These are phyloP conservation scores for Pocota personata DNA, from an alignment of 2,888 invertebrate species.

Conservation along the genomic window DNA sequence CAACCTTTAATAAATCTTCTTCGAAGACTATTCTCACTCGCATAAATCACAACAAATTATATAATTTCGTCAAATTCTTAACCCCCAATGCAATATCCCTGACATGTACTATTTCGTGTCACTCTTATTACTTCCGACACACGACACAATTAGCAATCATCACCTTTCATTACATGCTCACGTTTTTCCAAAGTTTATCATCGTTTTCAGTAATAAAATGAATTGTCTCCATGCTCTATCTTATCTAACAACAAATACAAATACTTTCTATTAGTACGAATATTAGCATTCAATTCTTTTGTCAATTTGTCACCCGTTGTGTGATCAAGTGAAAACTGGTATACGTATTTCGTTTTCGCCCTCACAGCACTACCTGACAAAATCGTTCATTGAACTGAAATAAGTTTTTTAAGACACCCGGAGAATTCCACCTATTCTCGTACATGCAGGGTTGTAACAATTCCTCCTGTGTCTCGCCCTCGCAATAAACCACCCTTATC, in stretches of 20 bases:
- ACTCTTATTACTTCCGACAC: not conserved
- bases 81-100: not conserved
- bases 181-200: not conserved
- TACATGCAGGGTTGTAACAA: not conserved
- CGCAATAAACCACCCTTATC: not conserved
- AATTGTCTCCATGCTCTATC: not conserved
- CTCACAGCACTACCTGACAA: not conserved
- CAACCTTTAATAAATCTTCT: too few relatives aligned
- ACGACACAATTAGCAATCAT: not conserved
- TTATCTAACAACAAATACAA: not conserved
- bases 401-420: not conserved
- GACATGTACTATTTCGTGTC: not conserved
- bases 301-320: not conserved
- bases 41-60: not conserved
- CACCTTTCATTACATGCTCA: not conserved
- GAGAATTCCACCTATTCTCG: not conserved
- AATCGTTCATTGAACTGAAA: constrained; percentile 8
- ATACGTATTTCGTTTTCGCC: too few relatives aligned
- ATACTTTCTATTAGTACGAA: not conserved
- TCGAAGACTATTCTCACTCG: too few relatives aligned
- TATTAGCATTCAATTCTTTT: not conserved
- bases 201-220: not conserved
- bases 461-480: not conserved
- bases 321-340: not conserved
- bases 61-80: not conserved